Conservation (phyloP, 2,888 invertebrate genomes). For the Pristionchus arcanus region DNA sequence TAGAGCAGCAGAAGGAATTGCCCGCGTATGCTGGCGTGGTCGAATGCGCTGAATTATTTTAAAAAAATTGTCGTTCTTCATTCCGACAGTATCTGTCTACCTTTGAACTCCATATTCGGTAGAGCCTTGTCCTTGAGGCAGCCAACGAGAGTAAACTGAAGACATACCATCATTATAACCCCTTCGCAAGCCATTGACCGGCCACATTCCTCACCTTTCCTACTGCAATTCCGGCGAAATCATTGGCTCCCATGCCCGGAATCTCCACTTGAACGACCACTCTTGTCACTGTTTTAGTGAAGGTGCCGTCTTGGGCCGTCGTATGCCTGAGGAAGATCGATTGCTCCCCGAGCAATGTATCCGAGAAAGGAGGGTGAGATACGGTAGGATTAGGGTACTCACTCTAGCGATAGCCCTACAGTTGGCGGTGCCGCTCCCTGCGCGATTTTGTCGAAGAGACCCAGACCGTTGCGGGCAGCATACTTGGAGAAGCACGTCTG, state of each 20-base stretch:
- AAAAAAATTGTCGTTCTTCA: neutral
- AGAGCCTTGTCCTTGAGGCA: neutral
- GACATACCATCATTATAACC: neutral
- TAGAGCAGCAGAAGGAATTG: neutral
- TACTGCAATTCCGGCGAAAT: neutral
- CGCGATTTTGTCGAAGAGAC: neutral
- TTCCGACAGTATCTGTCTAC: neutral
- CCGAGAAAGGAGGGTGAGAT: neutral
- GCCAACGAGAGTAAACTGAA: neutral
- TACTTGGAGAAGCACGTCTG: slow-evolving; percentile 46
- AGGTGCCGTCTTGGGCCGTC: neutral
- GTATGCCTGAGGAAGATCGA: neutral
- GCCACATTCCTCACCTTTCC: neutral
- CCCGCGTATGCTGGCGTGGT: neutral
- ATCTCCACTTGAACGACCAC: slow-evolving; percentile 7
- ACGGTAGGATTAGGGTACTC: slow-evolving; percentile 28
- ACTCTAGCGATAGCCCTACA: neutral
- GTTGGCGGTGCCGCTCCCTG: neutral
- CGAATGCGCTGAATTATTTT: neutral
- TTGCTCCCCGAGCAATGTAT: too few relatives aligned
- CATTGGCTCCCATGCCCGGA: neutral
- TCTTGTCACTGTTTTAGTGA: neutral
- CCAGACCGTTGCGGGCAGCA: neutral
- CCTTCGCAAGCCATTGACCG: neutral
- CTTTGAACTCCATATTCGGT: neutral